Evolutionary conservation across 2,888 invertebrate species (phyloP), one percentile per base, ranked within the genome.

Genomic region (Protodeltote pygarga): DNA sequence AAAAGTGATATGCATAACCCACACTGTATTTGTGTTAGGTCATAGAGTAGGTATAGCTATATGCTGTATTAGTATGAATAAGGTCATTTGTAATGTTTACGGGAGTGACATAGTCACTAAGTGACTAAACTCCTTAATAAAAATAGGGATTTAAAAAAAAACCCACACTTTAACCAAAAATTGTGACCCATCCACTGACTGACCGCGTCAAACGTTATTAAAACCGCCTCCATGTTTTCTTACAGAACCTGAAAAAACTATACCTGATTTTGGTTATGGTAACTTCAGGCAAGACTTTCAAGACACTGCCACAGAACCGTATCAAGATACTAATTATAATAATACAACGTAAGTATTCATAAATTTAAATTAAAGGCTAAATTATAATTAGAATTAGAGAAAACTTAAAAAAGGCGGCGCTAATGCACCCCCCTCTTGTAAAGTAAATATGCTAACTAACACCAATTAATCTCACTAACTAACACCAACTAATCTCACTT

Each of bases 321-420:
- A 82, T 75, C 88, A 83, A 52, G 88, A 88, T 69, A 79, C 72
- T 75, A 89, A 86, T 81, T 90, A 85, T 78, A 89, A 85, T 79
- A 89, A 75, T 77, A 75, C 85, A 38, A 86, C 83, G 91, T 91
- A 68, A 70, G 66, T 72, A 23, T 15, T 9, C 4, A 1, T 2
- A 21, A 6, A 32, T 14, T 15, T 16, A 16, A 24, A 24, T 11
- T 23, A n/a, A n/a, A 24, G 24, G 5, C 9, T 24, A 23, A 10
- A 15, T 24, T 35, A 35, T 16, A 24, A 35, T 16, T 16, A 3
- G 16, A 29, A 16, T 27, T 31, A 19, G 1, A 19, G 5, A n/a
- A n/a, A n/a, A n/a, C n/a, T n/a, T n/a, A n/a, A n/a, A n/a, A n/a
- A n/a, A n/a, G n/a, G n/a, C n/a, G n/a, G n/a, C n/a, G n/a, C n/a